Evolutionary conservation across 2,888 invertebrate genomes (phyloP).

Genomic region (Stenolophus ochropezus): DNA sequence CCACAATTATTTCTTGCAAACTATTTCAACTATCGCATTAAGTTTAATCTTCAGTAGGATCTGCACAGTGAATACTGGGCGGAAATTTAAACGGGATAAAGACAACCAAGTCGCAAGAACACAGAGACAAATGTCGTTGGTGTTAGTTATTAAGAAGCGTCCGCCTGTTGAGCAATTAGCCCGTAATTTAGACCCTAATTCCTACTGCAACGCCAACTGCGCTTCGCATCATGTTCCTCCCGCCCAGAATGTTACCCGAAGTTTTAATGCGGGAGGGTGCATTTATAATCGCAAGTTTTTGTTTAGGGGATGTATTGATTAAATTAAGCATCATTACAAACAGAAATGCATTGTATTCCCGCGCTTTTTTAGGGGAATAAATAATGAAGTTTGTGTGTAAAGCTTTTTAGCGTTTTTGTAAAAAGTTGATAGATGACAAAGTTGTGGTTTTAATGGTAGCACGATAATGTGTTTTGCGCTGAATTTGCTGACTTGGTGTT

Average conservation of each 20-base stretch:
- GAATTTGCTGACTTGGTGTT: too few relatives aligned
- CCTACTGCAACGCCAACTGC: background rate
- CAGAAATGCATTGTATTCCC: background rate
- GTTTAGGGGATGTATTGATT: slow-evolving; percentile 6
- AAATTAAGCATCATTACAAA: slow-evolving; percentile 7
- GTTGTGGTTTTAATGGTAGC: background rate
- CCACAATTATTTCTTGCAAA: background rate
- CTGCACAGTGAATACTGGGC: background rate
- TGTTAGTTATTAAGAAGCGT: slow-evolving; percentile 6
- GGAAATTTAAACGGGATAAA: background rate
- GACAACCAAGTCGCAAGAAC: background rate
- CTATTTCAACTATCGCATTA: background rate
- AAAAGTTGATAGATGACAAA: background rate
- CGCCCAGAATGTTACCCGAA: background rate
- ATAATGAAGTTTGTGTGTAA: background rate
- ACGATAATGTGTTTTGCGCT: too few relatives aligned
- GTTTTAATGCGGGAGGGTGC: slow-evolving; percentile 3
- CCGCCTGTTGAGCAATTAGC: slow-evolving; percentile 1
- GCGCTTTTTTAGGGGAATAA: background rate
- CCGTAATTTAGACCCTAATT: slow-evolving; percentile 8
- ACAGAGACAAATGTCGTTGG: slow-evolving; percentile 10
- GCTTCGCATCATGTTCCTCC: background rate
- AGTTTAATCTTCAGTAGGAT: background rate
- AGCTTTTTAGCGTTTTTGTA: background rate
- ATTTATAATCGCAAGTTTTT: slow-evolving; percentile 5